Evolutionary conservation across 2,888 invertebrate species (phyloP), one percentile per base, ranked within the genome.

Genomic region (Nineta flava): DNA sequence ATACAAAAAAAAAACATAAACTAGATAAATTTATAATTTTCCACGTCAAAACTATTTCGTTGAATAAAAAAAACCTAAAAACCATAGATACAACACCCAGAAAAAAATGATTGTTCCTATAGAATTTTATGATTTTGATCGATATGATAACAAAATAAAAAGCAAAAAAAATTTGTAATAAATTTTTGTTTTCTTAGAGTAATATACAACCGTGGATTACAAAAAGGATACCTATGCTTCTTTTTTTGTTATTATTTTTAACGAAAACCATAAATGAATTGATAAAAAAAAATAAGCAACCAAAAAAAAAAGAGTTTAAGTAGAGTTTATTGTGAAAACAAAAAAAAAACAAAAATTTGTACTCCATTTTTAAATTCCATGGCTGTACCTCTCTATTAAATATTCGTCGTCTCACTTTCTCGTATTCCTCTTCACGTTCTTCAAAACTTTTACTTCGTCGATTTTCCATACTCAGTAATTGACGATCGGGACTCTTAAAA

Each of bases 341-440:
- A 19, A 19, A 4, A 19, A 26, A 7, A 26, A 26, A 26, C 4
- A 26, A 5, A 26, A 21, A 17, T 7, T 13, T 26, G 44, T 26
- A 26, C 19, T 44, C 26, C 44, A 44, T 44, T 44, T 44, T 44
- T 44, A 44, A 21, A 44, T 21, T 44, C 44, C 44, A 44, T 44
- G 44, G 44, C 44, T 44, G 44, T 55, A 65, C 65, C 57, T 65
- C 66, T 57, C 61, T 57, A 52, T 65, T 84, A 64, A 94, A 94
- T 70, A 94, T 94, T 67, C 93, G 77, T 55, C 84, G 76, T 51
- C 88, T 74, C 47, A 81, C 87, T 61, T 85, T 78, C 63, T 88
- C 87, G 64, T 94, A 94, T 58, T 90, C 87, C 61, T 84, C 84
- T 68, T 92, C 90, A 26, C 94, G 73, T 67, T 94, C 93, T 65